phyloP scores from a whole-genome alignment of 2,888 invertebrate genomes.

The Trimorus sp. region DNA sequence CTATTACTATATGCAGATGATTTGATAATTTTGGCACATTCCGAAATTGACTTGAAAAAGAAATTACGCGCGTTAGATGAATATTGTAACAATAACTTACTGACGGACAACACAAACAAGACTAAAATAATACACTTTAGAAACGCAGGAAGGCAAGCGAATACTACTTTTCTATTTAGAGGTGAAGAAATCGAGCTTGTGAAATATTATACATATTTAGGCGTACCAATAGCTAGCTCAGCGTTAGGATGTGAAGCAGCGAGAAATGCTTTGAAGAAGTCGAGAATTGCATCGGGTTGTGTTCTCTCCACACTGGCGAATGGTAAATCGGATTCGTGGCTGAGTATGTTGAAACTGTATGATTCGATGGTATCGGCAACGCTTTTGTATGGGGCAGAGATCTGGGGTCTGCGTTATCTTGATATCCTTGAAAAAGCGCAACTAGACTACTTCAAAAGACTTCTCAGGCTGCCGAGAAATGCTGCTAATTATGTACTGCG shows the following conservation, averaged over 20 bases:
- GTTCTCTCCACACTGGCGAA: constrained; percentile 16
- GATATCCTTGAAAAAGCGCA: constrained; percentile 3
- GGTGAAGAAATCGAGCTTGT: constrained; percentile 29
- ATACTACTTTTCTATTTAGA: constrained; percentile 6
- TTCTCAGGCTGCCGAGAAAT: constrained; percentile 5
- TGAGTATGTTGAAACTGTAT: background rate
- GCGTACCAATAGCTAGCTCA: constrained; percentile 24
- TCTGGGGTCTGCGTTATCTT: constrained; percentile 13
- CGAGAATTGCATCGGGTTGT: constrained; percentile 25
- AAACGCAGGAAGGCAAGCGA: constrained; percentile 44
- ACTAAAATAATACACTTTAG: constrained; percentile 67
- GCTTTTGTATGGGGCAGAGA: constrained; percentile 29
- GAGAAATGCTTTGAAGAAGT: constrained; percentile 18
- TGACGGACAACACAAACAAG: constrained; percentile 62
- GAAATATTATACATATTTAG: constrained; percentile 33
- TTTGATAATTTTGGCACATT: constrained; percentile 57
- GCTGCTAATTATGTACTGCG: constrained; percentile 12
- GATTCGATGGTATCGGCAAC: constrained; percentile 30
- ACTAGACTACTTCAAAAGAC: constrained; percentile 14
- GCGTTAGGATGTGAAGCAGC: constrained; percentile 23
- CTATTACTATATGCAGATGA: constrained; percentile 47
- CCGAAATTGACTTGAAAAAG: constrained; percentile 37
- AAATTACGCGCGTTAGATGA: constrained; percentile 46
- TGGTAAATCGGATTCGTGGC: constrained; percentile 30
- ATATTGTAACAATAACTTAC: constrained; percentile 51